Evolutionary conservation across 2,797 vertebrate genomes (phyloP), one percentile per base, ranked within the genome.

Genomic region (Epinephelus coioides): DNA sequence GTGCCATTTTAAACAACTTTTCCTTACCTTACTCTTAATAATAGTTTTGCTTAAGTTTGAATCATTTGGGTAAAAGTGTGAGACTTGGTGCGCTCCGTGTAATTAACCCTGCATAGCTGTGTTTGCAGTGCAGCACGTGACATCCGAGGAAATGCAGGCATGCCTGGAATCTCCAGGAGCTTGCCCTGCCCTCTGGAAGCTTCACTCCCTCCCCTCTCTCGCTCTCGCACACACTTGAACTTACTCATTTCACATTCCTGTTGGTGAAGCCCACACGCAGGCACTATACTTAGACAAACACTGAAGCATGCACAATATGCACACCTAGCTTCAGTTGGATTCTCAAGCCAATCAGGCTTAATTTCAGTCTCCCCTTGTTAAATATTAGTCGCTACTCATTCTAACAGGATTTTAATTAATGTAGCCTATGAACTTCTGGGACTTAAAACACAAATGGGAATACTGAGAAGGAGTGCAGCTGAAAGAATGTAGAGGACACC

Each of bases 111-210:
- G 61, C 55, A 18, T 63, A 73, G 81, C 75, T 60, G 49, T 86
- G 81, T 90, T 90, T 90, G 87, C 79, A 51, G 69, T 73, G 11
- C 46, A 65, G 57, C 87, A 91, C 78, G 78, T 93, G 92, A 93
- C 76, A 49, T 76, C 76, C 78, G 77, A 90, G 92, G 92, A 95
- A 95, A 92, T 76, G n/a, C 90, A 93, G 93, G 91, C 92, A 95
- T 93, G 91, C 74, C 76, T 86, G 93, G 94, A 95, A 94, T 95
- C 92, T 92, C 66, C 87, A 90, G 92, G 93, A 94, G 90, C 59
- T 81, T 69, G 79, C 84, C 81, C 83, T 89, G 76, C 80, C 86
- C 88, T 83, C 70, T 77, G 63, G 53, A 84, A 80, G 69, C 80
- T 66, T 2, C 78, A 51, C 44, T 8, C 79, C n/a, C 75, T 66